Evolutionary conservation across 2,888 invertebrate species (phyloP), one percentile per base, ranked within the genome.

Genomic region (Kuschelorhynchus macadamiae): DNA sequence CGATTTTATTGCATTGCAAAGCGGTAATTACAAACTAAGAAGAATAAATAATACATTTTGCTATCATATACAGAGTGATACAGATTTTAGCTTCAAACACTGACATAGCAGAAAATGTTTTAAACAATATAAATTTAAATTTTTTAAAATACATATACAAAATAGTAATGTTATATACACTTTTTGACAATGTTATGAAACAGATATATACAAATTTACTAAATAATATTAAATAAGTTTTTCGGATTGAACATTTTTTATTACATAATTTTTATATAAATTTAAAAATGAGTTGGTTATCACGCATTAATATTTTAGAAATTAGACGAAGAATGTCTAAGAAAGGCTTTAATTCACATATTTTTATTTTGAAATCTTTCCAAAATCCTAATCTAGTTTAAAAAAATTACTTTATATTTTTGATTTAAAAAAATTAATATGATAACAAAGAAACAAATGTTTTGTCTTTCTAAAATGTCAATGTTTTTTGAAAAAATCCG

Each of bases 1-100:
- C 69, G 69, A 64, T 55, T 69, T 69, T 69, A 69, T 69, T 69
- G 64, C 69, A 69, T 60, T 69, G 69, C 69, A 69, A 67, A 69
- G 69, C 69, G 61, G 55, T 69, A 64, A 69, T 69, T 69, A 69
- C 64, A 63, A 69, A 69, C 64, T 64, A 69, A 69, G 60, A 65
- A 60, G 64, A 69, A 69, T 69, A 69, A 69, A 69, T 69, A 69
- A 69, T 69, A 69, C 69, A 64, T 69, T 69, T 69, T 69, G 69
- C 69, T 69, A 69, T 69, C 64, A 69, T 69, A 64, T 69, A 69
- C 69, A 69, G 60, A 59, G 67, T 67, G 67, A 64, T 60, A 65
- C 42, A 64, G 60, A 59, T 61, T 67, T 59, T 44, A 50, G 33
- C 36, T 44, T 46, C 46, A 67, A 71, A 67, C 64, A 71, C 55